Evolutionary conservation across 2,888 invertebrate genomes (phyloP), one percentile per base, ranked within the genome.

Genomic region (Sicus ferrugineus): DNA sequence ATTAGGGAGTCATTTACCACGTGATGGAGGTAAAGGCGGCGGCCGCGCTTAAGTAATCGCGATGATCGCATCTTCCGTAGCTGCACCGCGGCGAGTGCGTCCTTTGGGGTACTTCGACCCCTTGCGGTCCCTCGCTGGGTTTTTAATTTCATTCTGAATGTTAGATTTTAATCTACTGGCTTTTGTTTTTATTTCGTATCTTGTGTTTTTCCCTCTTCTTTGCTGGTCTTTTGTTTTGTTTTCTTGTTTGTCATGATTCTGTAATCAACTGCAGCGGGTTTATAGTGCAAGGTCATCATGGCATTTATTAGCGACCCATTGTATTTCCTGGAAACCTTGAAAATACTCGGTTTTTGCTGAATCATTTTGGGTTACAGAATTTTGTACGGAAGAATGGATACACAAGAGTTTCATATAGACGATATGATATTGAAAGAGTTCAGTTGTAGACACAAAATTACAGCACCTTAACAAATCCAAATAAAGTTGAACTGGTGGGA

Each of bases 41-140:
- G 61, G 61, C 61, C 34, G n/a, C 34, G 61, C 21, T 61, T 38
- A 61, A 34, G 21, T 61, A 61, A 61, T 61, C 61, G 42, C 42
- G 19, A 23, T 9, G 61, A 38, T 61, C 16, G 38, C 61, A 61
- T 61, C 61, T 61, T 61, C 61, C 34, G 16, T 42, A 21, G 26
- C 2, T 61, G 61, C 21, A 23, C 34, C 3, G 11, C 11, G 11
- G 6, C 54, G 14, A 54, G 28, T 23, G 23, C 23, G 26, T 14
- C 11, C 9, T 11, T 28, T 3, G 54, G 2, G 5, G 26, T 3
- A 9, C 11, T 14, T 23, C 54, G 26, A 26, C 54, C 54, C 54
- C 23, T 28, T 28, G 2, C 16, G 26, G 26, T 28, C 23, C 28
- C 54, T 54, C 54, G 26, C 23, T 54, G 26, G 28, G 26, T 54